Conservation (phyloP, 30 jellyfish, hydroid and myxozoan genomes). For the Chrysaora quinquecirrha region DNA sequence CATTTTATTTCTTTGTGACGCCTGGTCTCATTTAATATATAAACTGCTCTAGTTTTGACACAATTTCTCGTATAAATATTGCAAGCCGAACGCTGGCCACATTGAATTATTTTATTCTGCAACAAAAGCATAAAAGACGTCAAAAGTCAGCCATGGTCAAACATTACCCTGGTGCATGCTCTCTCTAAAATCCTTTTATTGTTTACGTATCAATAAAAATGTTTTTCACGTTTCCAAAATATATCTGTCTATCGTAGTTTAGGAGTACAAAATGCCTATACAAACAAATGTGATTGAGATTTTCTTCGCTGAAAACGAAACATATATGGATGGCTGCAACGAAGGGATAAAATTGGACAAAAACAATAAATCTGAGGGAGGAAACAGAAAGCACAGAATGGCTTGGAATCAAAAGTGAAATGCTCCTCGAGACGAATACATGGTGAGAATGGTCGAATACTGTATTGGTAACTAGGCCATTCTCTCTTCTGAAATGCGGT, state of each 20-base stretch:
- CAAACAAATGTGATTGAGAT: neutral
- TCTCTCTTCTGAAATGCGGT: no score
- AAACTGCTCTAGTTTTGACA: constrained; percentile 75
- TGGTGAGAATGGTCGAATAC: no score
- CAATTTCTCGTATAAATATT: constrained; percentile 74
- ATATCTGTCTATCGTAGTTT: neutral
- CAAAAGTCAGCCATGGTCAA: neutral
- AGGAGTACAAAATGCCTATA: neutral
- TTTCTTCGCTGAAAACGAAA: no score
- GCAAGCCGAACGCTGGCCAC: constrained; percentile 37
- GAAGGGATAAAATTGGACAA: no score
- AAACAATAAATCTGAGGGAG: no score
- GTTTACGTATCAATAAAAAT: no score
- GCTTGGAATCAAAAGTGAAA: no score
- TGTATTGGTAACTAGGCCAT: no score
- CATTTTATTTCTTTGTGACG: constrained; percentile 75
- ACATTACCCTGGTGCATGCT: neutral
- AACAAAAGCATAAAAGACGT: constrained; percentile 9
- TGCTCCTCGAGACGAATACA: no score
- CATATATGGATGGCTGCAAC: no score
- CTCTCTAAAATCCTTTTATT: no score
- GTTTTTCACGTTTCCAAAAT: neutral
- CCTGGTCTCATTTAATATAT: constrained; percentile 82
- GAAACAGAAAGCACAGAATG: no score
- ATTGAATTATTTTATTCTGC: constrained; percentile 12